A percentile compares a stretch with the other conserved stretches of the same genome.
Conservation (phyloP, 1,140 invertebrate genomes). For the Eupristina koningsbergeri region DNA sequence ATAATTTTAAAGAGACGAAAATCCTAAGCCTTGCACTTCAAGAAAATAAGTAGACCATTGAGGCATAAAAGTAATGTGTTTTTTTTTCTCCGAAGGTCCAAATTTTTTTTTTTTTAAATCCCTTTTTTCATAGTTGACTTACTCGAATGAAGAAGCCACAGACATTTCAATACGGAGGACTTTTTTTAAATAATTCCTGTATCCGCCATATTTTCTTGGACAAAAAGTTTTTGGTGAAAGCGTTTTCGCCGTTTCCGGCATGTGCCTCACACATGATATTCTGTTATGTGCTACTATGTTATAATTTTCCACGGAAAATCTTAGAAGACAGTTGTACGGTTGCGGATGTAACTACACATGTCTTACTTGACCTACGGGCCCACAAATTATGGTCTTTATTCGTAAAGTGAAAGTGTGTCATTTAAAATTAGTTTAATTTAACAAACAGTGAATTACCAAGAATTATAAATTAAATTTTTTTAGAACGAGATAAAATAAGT, state of each 20-base stretch:
- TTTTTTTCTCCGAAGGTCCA: slow-evolving; percentile 14
- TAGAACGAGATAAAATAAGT: no score
- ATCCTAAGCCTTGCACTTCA: neutral
- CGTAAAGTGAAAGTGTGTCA: neutral
- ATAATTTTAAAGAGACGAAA: neutral
- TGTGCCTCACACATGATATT: slow-evolving; percentile 54
- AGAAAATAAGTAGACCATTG: neutral
- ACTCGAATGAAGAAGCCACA: slow-evolving; percentile 9
- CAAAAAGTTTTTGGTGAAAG: neutral
- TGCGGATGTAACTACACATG: slow-evolving; percentile 13
- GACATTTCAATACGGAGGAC: slow-evolving; percentile 26
- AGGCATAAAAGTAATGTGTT: slow-evolving; percentile 23
- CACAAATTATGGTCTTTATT: neutral
- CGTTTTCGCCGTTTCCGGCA: slow-evolving; percentile 56
- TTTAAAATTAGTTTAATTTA: neutral
- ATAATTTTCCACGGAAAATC: slow-evolving; percentile 54
- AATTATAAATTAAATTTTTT: neutral
- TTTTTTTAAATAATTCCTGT: slow-evolving; percentile 1
- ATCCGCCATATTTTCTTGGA: neutral
- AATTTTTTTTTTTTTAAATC: slow-evolving; percentile 14
- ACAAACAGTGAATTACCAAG: no score
- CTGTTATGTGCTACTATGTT: slow-evolving; percentile 17
- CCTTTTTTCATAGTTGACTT: neutral
- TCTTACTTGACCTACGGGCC: neutral
- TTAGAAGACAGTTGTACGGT: slow-evolving; percentile 53